A percentile compares a stretch with the other conserved stretches of the same genome.
Evolutionary conservation across 2,113 vertebrate genomes (phyloP).

Genomic region (Dissostichus mawsoni): DNA sequence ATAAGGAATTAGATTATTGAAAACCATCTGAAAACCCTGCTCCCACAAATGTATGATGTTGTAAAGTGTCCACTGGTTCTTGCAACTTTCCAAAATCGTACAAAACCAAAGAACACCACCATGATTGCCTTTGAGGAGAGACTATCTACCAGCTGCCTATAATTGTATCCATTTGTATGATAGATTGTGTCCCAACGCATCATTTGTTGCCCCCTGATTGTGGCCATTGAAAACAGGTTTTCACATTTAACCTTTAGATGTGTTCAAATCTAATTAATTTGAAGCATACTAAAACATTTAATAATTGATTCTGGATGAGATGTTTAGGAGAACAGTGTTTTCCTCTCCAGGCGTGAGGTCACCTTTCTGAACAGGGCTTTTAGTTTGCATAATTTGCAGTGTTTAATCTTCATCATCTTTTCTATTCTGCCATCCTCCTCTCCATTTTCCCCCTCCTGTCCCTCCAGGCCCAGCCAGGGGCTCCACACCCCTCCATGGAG

Average conservation of each 20-base stretch:
- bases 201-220: not conserved
- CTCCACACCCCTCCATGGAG: slow-evolving; percentile 93
- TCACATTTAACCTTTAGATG: not conserved
- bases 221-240: not conserved
- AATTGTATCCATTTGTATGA: too few relatives aligned
- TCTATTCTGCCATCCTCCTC: slow-evolving; percentile 74
- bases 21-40: not conserved
- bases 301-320: not conserved
- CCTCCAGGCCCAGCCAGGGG: slow-evolving; percentile 89
- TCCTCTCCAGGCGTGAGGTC: slow-evolving; percentile 75
- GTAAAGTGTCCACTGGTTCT: not conserved
- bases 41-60: not conserved
- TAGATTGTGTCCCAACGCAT: too few relatives aligned
- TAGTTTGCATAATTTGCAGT: slow-evolving; percentile 80
- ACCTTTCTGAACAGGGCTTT: slow-evolving; percentile 81
- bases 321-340: slow-evolving; percentile 65
- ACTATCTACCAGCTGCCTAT: not conserved
- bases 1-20: not conserved
- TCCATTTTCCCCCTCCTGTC: not conserved
- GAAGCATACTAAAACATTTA: slow-evolving; percentile 11
- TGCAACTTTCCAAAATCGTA: not conserved
- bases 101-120: not conserved
- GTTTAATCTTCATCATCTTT: slow-evolving; percentile 59
- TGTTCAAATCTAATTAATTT: not conserved
- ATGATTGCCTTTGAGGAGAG: not conserved